Conservation (phyloP, 2,113 vertebrate genomes). For the Podarcis cretensis region DNA sequence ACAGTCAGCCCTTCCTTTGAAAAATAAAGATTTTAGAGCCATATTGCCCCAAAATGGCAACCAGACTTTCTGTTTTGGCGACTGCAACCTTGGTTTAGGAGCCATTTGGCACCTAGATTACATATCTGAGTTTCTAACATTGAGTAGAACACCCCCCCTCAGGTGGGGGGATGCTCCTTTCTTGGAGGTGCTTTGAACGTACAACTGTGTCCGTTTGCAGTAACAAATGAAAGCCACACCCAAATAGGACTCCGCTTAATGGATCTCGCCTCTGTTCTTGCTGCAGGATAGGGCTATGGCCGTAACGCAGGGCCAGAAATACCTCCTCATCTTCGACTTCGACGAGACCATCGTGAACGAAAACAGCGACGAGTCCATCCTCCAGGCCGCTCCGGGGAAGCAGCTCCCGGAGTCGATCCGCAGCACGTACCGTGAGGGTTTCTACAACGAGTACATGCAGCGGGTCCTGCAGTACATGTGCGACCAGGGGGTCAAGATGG, state of each 20-base stretch:
- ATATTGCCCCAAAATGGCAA: too few species aligned
- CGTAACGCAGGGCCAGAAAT: conserved; percentile 75
- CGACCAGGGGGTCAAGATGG: conserved; percentile 86
- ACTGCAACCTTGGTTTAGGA: too few species aligned
- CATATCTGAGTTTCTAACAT: too few species aligned
- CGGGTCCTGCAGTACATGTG: conserved; percentile 87
- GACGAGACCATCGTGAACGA: conserved; percentile 96
- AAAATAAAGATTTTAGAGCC: too few species aligned
- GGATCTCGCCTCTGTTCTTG: fast-evolving
- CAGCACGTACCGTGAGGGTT: conserved; percentile 85
- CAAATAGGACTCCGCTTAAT: fast-evolving
- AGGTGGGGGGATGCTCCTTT: too few species aligned
- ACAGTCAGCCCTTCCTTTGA: too few species aligned
- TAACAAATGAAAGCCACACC: neutral
- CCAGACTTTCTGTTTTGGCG: too few species aligned
- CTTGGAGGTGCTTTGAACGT: too few species aligned
- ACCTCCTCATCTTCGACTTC: conserved; percentile 94
- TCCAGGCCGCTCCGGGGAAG: conserved; percentile 83
- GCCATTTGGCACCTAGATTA: too few species aligned
- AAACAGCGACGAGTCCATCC: conserved; percentile 91
- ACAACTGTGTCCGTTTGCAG: too few species aligned
- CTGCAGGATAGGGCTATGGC: conserved; percentile 81
- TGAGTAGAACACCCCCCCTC: too few species aligned
- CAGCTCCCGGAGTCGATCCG: conserved; percentile 84
- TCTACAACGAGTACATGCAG: conserved; percentile 95